phyloP scores from a whole-genome alignment of 2,113 vertebrate species.

The Ammospiza nelsoni region DNA sequence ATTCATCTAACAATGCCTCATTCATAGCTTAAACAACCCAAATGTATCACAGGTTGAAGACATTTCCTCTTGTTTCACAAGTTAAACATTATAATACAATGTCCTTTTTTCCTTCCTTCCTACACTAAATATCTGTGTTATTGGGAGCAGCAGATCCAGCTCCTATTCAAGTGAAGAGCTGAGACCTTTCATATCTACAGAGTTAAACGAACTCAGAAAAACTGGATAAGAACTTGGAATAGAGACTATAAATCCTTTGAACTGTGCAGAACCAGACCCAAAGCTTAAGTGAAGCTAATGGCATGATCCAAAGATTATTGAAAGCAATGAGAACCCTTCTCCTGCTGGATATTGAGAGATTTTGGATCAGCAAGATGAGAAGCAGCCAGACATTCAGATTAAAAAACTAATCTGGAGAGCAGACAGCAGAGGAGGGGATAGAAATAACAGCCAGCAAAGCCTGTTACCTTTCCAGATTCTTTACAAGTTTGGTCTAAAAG shows the following conservation, averaged over 20 bases:
- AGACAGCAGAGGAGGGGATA: neutral
- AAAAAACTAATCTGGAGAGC: conserved; percentile 2
- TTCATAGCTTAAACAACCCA: conserved; percentile 44
- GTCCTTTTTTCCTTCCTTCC: conserved; percentile 43
- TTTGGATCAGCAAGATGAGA: neutral
- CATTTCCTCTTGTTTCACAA: conserved; percentile 52
- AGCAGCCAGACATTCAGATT: neutral
- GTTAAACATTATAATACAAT: conserved; percentile 28
- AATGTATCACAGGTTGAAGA: conserved; percentile 40
- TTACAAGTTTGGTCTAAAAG: neutral
- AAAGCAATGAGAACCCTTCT: neutral
- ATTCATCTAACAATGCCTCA: conserved; percentile 56
- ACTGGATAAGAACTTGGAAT: neutral
- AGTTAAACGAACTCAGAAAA: neutral
- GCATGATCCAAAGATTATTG: neutral
- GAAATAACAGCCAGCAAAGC: conserved; percentile 1
- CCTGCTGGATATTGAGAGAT: neutral
- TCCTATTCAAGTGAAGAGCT: neutral
- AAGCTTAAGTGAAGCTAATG: neutral
- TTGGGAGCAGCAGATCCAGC: neutral
- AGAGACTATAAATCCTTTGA: neutral
- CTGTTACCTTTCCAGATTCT: conserved; percentile 10
- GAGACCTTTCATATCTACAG: neutral
- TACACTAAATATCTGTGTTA: neutral
- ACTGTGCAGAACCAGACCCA: neutral